Conservation (phyloP, 2,113 vertebrate species). For the Rhizomys pruinosus region DNA sequence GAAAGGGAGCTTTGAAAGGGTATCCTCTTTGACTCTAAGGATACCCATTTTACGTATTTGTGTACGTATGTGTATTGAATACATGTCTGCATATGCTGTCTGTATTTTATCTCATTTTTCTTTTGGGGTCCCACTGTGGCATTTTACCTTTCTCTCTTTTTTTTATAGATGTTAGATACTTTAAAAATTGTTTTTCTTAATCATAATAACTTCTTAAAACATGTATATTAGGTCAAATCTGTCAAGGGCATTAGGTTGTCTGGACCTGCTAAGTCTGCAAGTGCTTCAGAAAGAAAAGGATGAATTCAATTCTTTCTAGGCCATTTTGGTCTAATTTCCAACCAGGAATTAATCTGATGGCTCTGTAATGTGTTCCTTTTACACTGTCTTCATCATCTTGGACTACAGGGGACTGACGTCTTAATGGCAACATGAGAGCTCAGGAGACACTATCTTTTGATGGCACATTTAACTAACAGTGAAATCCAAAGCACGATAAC, state of each 20-base stretch:
- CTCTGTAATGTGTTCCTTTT: conserved; percentile 24
- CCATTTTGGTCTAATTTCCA: conserved; percentile 50
- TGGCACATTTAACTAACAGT: conserved; percentile 39
- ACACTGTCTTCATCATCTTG: conserved; percentile 45
- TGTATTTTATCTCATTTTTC: conserved; percentile 29
- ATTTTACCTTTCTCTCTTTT: neutral
- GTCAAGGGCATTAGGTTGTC: neutral
- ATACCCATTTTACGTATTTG: neutral
- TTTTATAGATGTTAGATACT: neutral
- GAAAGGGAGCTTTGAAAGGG: neutral
- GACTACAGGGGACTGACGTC: conserved; percentile 64
- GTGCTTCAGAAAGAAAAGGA: neutral
- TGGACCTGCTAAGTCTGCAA: neutral
- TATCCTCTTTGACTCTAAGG: neutral
- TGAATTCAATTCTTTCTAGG: conserved; percentile 10
- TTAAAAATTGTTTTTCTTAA: conserved; percentile 29
- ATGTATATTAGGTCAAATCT: neutral
- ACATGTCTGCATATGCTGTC: neutral
- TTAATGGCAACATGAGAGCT: conserved; percentile 54
- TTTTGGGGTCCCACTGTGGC: neutral
- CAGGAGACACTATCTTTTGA: conserved; percentile 68
- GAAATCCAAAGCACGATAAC: neutral
- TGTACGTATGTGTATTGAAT: no score
- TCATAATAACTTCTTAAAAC: neutral
- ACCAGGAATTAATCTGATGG: conserved; percentile 46